phyloP scores from a whole-genome alignment of 2,888 invertebrate species.

The Xestia rhomboidea region DNA sequence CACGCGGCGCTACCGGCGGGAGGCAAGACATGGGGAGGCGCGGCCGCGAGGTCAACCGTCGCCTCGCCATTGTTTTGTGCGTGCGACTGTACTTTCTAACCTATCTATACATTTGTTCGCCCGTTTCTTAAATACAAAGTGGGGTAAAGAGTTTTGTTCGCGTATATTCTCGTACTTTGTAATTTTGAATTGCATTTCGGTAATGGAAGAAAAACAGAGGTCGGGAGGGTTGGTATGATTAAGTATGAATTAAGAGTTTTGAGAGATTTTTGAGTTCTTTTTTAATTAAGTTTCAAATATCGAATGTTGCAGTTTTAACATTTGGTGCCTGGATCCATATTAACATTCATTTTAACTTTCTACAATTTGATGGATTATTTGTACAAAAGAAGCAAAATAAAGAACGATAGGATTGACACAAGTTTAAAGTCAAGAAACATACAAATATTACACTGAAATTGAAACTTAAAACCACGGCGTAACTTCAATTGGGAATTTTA shows the following conservation, averaged over 20 bases:
- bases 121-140: constrained; percentile 67
- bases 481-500: neutral
- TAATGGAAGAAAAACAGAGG: constrained; percentile 59
- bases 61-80: constrained; percentile 90
- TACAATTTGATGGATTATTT: neutral
- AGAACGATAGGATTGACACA: neutral
- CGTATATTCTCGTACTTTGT: constrained; percentile 52
- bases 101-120: constrained; percentile 69
- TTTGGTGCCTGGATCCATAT: neutral
- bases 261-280: constrained; percentile 1
- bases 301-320: neutral
- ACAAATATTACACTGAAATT: neutral
- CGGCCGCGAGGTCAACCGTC: constrained; percentile 90
- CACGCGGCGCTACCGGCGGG: constrained; percentile 90
- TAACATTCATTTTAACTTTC: neutral
- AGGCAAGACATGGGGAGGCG: constrained; percentile 87
- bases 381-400: neutral
- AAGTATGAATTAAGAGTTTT: constrained; percentile 48
- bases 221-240: constrained; percentile 38
- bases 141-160: constrained; percentile 68
- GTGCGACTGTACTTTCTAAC: constrained; percentile 82
- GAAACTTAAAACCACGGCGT: neutral
- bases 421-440: neutral
- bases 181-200: constrained; percentile 55
- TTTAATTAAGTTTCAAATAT: constrained; percentile 13